A percentile compares a stretch with the other conserved stretches of the same genome.
Conservation (phyloP, 2,888 invertebrate genomes). For the Chrysomela aeneicollis region DNA sequence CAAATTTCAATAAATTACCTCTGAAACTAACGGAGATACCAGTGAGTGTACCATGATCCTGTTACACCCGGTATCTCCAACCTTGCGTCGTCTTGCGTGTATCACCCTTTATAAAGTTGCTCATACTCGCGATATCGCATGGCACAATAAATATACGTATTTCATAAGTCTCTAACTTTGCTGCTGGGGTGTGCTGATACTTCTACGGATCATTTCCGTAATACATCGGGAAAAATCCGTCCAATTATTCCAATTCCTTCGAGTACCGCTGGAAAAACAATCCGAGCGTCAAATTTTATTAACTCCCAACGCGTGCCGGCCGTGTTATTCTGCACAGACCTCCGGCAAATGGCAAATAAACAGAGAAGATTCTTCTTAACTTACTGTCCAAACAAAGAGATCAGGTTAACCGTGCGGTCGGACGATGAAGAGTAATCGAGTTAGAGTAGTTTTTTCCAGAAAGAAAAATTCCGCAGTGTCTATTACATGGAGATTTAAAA, state of each 20-base stretch:
- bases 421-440: constrained; percentile 52
- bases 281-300: constrained; percentile 29
- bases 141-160: no score
- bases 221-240: no score
- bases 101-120: no score
- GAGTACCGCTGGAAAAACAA: background rate
- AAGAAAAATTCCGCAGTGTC: constrained; percentile 35
- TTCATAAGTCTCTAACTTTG: no score
- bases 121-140: no score
- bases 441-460: constrained; percentile 46
- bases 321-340: constrained; percentile 44
- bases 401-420: constrained; percentile 54
- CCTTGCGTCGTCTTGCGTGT: no score
- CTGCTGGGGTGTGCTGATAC: no score
- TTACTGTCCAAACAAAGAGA: constrained; percentile 58
- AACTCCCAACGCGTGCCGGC: constrained; percentile 38
- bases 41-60: no score
- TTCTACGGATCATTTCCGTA: no score
- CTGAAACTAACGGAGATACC: no score
- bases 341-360: constrained; percentile 56
- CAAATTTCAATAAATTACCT: no score
- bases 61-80: no score
- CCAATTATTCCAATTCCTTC: background rate
- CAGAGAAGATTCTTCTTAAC: constrained; percentile 59
- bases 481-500: constrained; percentile 39